These are phyloP conservation scores for Micromys minutus DNA, from an alignment of 2,113 vertebrate species.

Conservation along the genomic window DNA sequence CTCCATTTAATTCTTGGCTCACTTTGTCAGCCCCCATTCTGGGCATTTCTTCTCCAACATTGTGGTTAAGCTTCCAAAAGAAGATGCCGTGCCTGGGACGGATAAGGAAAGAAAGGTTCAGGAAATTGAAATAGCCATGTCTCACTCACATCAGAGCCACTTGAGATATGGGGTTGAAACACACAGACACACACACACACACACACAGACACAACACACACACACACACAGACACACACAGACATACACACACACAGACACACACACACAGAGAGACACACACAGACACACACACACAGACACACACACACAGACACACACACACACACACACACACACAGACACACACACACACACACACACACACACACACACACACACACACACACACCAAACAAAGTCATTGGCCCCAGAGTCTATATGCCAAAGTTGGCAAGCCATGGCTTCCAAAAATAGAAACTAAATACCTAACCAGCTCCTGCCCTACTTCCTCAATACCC, in stretches of 20 bases:
- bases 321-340: too few species aligned
- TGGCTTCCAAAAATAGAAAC: background rate
- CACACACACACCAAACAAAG: background rate
- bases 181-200: background rate
- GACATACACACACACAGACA: too few species aligned
- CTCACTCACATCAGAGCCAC: background rate
- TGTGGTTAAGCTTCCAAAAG: background rate
- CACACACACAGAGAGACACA: too few species aligned
- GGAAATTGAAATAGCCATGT: background rate
- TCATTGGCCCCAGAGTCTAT: background rate
- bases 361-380: too few species aligned
- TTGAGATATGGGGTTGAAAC: background rate
- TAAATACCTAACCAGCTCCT: background rate
- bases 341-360: too few species aligned
- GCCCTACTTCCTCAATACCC: background rate
- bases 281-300: too few species aligned
- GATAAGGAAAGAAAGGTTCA: background rate
- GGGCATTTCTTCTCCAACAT: background rate
- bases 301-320: too few species aligned
- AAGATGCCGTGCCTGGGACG: background rate
- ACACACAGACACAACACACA: background rate
- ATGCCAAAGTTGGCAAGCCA: background rate
- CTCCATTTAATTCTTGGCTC: background rate
- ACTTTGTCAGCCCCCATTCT: background rate
- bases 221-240: background rate